phyloP scores from a whole-genome alignment of 1,140 invertebrate species.

The Aporrectodea caliginosa region DNA sequence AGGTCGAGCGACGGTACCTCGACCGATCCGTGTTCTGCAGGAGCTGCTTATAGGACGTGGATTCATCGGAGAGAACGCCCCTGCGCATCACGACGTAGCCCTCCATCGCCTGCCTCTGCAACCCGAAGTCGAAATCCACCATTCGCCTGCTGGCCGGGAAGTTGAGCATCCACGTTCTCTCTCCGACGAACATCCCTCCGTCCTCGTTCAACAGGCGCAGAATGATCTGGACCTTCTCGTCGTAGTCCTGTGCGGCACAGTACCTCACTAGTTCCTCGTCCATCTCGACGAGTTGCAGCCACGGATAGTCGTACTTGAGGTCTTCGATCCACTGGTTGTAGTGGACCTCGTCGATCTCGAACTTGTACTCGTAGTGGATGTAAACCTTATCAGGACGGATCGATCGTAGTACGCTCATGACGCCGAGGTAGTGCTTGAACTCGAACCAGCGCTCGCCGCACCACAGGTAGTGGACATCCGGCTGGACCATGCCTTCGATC shows the following conservation, averaged over 20 bases:
- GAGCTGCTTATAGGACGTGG: not conserved
- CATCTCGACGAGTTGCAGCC: slow-evolving; percentile 18
- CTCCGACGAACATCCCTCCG: slow-evolving; percentile 30
- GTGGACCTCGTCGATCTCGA: not conserved
- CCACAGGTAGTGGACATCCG: slow-evolving; percentile 28
- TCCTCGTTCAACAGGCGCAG: slow-evolving; percentile 16
- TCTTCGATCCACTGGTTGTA: slow-evolving; percentile 28
- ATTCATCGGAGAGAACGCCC: not conserved
- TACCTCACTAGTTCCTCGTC: slow-evolving; percentile 13
- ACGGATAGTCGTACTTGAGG: slow-evolving; percentile 23
- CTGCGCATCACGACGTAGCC: slow-evolving; percentile 30
- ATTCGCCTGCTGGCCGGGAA: slow-evolving; percentile 10
- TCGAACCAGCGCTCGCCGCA: slow-evolving; percentile 27
- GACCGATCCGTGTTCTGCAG: not conserved
- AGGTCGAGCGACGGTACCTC: not conserved
- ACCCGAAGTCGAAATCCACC: slow-evolving; percentile 21
- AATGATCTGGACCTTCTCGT: slow-evolving; percentile 22
- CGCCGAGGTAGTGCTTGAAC: slow-evolving; percentile 28
- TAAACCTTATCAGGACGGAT: slow-evolving; percentile 24
- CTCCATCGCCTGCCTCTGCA: slow-evolving; percentile 7
- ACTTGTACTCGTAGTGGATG: slow-evolving; percentile 1
- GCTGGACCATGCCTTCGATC: slow-evolving; percentile 3
- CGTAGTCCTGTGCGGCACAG: not conserved
- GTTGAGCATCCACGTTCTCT: slow-evolving; percentile 32
- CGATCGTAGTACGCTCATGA: slow-evolving; percentile 13